These are phyloP conservation scores for Cyprinodon diabolis DNA, from an alignment of 2,797 vertebrate species.

Conservation along the genomic window DNA sequence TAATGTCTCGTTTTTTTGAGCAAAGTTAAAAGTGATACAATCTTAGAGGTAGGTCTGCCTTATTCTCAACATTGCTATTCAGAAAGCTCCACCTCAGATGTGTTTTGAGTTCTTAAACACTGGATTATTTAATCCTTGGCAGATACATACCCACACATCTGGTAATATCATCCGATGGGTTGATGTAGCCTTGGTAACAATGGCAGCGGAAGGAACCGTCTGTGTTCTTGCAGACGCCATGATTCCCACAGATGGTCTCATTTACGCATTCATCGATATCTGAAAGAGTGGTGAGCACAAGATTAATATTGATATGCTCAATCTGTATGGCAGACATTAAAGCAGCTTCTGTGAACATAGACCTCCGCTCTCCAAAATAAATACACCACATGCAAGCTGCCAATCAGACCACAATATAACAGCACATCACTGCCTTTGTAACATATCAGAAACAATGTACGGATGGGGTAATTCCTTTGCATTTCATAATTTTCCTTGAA, in stretches of 20 bases:
- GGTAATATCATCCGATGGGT: constrained; percentile 58
- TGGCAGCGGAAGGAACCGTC: constrained; percentile 78
- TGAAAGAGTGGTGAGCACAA: constrained; percentile 44
- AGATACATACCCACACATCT: constrained; percentile 76
- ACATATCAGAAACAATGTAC: constrained; percentile 44
- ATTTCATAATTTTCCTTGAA: constrained; percentile 28
- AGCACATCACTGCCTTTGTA: constrained; percentile 54
- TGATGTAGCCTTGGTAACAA: constrained; percentile 78
- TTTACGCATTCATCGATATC: constrained; percentile 80
- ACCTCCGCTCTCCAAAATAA: constrained; percentile 43
- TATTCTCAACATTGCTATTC: neutral
- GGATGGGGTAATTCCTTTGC: constrained; percentile 31
- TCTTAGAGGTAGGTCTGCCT: neutral
- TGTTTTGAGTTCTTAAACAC: neutral
- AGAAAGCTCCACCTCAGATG: neutral
- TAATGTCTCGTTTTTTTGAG: neutral
- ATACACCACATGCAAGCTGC: constrained; percentile 30
- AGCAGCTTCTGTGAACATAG: constrained; percentile 35
- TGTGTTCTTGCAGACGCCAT: constrained; percentile 81
- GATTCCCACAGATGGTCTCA: constrained; percentile 77
- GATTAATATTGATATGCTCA: constrained; percentile 51
- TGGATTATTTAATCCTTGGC: neutral
- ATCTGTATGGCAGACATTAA: constrained; percentile 30
- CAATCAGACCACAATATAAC: constrained; percentile 46
- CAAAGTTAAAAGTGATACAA: neutral